Conservation (phyloP, 1,140 invertebrate genomes). For the Bombus terrestris region DNA sequence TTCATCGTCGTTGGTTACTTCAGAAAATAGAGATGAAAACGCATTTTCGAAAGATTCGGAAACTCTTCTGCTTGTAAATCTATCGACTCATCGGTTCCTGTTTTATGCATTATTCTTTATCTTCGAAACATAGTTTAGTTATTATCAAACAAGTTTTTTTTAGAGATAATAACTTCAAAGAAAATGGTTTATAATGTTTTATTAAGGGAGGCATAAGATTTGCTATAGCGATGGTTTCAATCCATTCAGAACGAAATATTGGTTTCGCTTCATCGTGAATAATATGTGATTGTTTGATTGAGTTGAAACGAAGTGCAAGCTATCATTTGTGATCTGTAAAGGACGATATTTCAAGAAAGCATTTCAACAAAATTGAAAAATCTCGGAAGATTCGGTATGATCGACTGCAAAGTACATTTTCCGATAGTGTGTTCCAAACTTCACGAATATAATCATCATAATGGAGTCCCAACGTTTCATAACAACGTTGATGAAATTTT, state of each 20-base stretch:
- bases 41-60: neutral
- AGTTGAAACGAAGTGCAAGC: too few relatives aligned
- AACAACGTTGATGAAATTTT: too few relatives aligned
- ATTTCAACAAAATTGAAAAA: too few relatives aligned
- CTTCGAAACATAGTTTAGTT: neutral
- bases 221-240: neutral
- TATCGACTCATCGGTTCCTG: neutral
- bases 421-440: too few relatives aligned
- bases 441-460: too few relatives aligned
- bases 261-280: neutral
- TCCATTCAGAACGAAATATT: neutral
- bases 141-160: neutral
- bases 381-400: too few relatives aligned
- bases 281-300: neutral
- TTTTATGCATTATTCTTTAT: neutral
- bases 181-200: neutral
- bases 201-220: neutral
- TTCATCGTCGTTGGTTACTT: neutral
- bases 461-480: too few relatives aligned
- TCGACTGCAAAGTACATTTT: too few relatives aligned
- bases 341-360: too few relatives aligned
- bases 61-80: neutral
- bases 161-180: neutral
- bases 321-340: too few relatives aligned
- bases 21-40: neutral